Evolutionary conservation across 2,797 vertebrate species (phyloP), one percentile per base, ranked within the genome.

Genomic region (Pipistrellus nathusii): DNA sequence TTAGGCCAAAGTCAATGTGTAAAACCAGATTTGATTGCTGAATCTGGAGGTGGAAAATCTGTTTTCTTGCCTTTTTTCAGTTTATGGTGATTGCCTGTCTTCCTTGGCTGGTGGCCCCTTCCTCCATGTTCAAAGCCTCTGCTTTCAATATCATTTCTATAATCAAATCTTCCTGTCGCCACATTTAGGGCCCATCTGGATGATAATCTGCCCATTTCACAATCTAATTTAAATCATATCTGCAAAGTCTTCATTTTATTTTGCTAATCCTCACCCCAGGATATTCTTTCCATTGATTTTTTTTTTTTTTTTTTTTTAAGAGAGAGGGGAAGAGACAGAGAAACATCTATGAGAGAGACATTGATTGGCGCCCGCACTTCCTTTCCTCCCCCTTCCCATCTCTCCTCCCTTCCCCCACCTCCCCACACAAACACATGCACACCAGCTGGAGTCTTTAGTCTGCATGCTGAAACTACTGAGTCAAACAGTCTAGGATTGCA

Each of bases 11-110:
- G 71, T 87, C 25, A 82, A 57, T 57, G 9, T 84, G 25, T 75
- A 15, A 85, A 25, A 59, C 25, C 17, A 90, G 57, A 8, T 6
- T 85, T 95, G 38, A 25, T 64, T 94, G 53, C 68, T 84, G 13
- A 87, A 91, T 93, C 66, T 85, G 44, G 41, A 87, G 30, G 38
- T 72, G 48, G 20, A 87, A 38, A 87, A 81, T 95, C 75, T 92
- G 41, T 87, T 81, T 89, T 81, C 46, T 85, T 92, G 32, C 15
- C 64, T 44, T 88, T 95, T 90, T 68, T 94, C 32, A 84, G 4
- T 68, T 86, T 93, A 23, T 30, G 41, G 27, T 81, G 32, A 83
- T 84, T 62, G 13, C 48, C 25, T 94, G 0, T 93, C 51, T 85
- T 75, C 46, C 69, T 88, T 76, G 64, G 35, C 38, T 85, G 68